Evolutionary conservation across 2,113 vertebrate genomes (phyloP), one percentile per base, ranked within the genome.

Genomic region (Vidua macroura): DNA sequence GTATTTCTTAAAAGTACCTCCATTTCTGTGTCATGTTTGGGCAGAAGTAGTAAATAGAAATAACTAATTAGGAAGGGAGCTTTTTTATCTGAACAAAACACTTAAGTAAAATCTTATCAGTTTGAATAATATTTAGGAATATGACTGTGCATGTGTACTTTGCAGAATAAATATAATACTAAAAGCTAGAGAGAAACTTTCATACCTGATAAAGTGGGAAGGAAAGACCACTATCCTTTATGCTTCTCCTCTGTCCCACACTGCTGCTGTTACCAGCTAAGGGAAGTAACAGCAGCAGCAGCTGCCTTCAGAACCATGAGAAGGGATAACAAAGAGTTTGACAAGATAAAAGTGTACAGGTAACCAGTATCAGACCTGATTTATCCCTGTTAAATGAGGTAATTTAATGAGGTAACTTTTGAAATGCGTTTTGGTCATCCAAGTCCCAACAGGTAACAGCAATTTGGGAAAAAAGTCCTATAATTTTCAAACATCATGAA

Each of bases 401-500:
- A 55, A 81, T 86, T 88, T 86, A 74, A 62, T 56, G 31, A 90
- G 24, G 21, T 62, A 88, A 24, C 28, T 90, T 88, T 74, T 1
- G 1, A 86, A 84, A 93, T 49, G 46, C 77, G 27, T 83, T 79
- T 81, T 81, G 79, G 63, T 37, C 20, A 44, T 80, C 37, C 55
- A 6, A 86, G 10, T 31, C 35, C 20, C 43, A 66, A n/a, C 0
- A 7, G 9, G 31, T 69, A 25, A 66, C 31, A 69, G 24, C 15
- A 83, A 83, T 92, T 88, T 70, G 43, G 51, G 59, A 69, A 69
- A 90, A 64, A 67, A 90, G 37, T 83, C 66, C 58, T 79, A 27
- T 30, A 30, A 62, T 90, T 93, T 96, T 74, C 67, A 86, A 55
- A 77, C 31, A 80, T 90, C 51, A 48, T 24, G 16, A 83, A 35